Percentiles rank a stretch among this genome's conserved stretches.
Evolutionary conservation across 1,140 invertebrate genomes (phyloP).

Genomic region (Neoseiulus cucumeris): DNA sequence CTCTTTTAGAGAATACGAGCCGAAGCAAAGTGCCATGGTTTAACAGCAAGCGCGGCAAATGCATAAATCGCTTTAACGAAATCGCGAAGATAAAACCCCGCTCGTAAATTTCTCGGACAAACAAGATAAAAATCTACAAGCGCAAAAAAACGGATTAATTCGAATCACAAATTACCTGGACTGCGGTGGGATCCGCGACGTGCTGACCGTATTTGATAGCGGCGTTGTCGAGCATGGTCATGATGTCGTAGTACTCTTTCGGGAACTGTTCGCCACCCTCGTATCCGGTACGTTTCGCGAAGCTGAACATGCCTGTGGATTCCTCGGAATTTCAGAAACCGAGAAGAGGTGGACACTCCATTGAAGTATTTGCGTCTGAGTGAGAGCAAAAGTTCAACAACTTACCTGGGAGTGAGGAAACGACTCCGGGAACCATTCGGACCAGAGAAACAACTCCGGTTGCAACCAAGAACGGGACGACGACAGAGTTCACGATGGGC

Average conservation of each 20-base stretch:
- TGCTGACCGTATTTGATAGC: not conserved
- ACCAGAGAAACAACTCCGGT: not conserved
- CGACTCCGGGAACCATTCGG: slow-evolving; percentile 2
- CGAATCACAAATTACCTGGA: not conserved
- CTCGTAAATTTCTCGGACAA: not conserved
- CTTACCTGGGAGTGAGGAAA: not conserved
- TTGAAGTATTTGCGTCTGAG: too few species aligned
- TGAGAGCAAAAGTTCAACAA: not conserved
- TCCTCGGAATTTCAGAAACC: too few species aligned
- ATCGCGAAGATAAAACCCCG: not conserved
- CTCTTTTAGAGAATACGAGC: too few species aligned
- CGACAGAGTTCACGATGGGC: not conserved
- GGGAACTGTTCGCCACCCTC: not conserved
- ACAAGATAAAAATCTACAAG: not conserved
- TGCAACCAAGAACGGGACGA: not conserved
- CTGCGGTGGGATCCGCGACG: not conserved
- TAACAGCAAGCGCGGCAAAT: too few species aligned
- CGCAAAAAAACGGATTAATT: not conserved
- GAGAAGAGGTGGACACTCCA: too few species aligned
- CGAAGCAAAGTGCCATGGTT: too few species aligned
- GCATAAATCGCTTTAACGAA: too few species aligned
- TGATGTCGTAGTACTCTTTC: slow-evolving; percentile 5
- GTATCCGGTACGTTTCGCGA: slow-evolving; percentile 1
- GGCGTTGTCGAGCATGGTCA: slow-evolving; percentile 2
- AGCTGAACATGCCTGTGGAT: not conserved